A percentile compares a stretch with the other conserved stretches of the same genome.
phyloP scores from a whole-genome alignment of 1,140 invertebrate species.

The Drosophila lacteicornis region DNA sequence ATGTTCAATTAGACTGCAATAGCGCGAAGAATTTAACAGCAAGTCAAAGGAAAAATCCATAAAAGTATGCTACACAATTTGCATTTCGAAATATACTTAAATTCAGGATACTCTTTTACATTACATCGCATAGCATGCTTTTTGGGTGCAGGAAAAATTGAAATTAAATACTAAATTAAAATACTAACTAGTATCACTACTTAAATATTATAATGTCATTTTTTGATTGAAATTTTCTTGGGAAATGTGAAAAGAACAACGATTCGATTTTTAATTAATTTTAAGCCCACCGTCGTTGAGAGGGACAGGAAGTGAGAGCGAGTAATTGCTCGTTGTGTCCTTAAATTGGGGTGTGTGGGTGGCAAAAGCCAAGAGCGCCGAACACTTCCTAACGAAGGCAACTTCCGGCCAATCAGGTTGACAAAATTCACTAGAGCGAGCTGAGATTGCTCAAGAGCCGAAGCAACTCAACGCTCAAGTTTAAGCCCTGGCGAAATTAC shows the following conservation, averaged over 20 bases:
- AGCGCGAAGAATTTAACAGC: too few relatives aligned
- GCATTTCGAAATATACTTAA: neutral
- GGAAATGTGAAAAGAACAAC: neutral
- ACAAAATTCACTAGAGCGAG: constrained; percentile 43
- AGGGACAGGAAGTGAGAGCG: constrained; percentile 2
- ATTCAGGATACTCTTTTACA: neutral
- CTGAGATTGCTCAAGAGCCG: constrained; percentile 65
- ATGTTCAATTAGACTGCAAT: too few relatives aligned
- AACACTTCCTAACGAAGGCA: constrained; percentile 76
- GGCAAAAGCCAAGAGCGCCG: constrained; percentile 56
- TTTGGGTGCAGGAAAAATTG: neutral
- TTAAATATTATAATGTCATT: too few relatives aligned
- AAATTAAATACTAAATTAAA: neutral
- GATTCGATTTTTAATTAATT: constrained; percentile 58
- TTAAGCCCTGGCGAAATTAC: constrained; percentile 44
- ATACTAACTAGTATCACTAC: too few relatives aligned
- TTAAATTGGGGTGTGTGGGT: neutral
- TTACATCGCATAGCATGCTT: neutral
- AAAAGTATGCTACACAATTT: neutral
- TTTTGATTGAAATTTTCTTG: too few relatives aligned
- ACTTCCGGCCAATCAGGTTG: constrained; percentile 76
- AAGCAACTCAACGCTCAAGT: constrained; percentile 60
- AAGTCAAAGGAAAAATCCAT: too few relatives aligned
- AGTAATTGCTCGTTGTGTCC: constrained; percentile 9
- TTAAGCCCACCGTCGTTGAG: neutral